Conservation (phyloP, 2,113 vertebrate genomes). For the Tupaia chinensis region DNA sequence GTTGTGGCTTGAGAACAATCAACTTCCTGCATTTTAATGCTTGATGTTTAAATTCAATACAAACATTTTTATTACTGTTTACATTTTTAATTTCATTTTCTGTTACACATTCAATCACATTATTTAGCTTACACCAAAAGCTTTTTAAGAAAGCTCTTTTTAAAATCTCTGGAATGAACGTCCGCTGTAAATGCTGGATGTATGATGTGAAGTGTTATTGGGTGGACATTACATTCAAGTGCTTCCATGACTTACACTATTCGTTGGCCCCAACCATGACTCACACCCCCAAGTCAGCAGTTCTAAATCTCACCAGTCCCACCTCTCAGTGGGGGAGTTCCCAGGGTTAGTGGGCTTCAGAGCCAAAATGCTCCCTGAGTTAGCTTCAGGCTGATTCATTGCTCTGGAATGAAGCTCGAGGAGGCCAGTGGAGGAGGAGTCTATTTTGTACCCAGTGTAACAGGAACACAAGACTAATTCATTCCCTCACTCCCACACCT, state of each 20-base stretch:
- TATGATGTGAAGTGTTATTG: no score
- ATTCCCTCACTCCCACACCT: neutral
- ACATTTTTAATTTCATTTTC: no score
- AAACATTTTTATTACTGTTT: neutral
- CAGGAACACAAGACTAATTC: slow-evolving; percentile 5
- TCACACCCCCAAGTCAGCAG: neutral
- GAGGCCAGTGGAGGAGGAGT: neutral
- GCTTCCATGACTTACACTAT: neutral
- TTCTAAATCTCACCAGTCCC: slow-evolving; percentile 20
- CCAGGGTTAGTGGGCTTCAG: neutral
- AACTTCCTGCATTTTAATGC: slow-evolving; percentile 29
- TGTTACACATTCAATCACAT: no score
- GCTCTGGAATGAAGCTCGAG: neutral
- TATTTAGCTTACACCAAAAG: neutral
- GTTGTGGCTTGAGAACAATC: neutral
- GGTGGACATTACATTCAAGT: slow-evolving; percentile 49
- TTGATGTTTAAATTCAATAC: slow-evolving; percentile 27
- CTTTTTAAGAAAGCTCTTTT: slow-evolving; percentile 32
- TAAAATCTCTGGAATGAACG: slow-evolving; percentile 8
- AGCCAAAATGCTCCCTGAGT: neutral
- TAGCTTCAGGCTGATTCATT: neutral
- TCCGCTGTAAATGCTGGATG: neutral
- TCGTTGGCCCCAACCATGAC: neutral
- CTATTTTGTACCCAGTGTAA: neutral
- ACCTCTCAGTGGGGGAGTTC: neutral